Conservation (phyloP, 2,888 invertebrate species). For the Leptopilina drosophilae region DNA sequence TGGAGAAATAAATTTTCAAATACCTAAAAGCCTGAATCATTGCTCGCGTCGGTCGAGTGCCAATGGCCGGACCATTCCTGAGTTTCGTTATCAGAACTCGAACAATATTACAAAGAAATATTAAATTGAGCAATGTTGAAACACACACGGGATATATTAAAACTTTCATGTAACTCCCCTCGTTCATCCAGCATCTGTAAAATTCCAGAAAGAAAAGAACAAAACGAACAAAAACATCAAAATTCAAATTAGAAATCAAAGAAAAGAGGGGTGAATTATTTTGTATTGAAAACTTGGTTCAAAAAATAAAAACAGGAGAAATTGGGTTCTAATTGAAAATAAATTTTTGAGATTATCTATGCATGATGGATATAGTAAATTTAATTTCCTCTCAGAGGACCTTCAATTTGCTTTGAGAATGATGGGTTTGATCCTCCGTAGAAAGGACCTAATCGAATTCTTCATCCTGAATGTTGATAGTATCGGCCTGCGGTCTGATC, state of each 20-base stretch:
- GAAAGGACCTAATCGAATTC: conserved; percentile 48
- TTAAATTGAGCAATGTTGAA: conserved; percentile 88
- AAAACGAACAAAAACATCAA: no score
- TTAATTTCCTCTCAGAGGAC: conserved; percentile 44
- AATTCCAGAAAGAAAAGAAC: background rate
- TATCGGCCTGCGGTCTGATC: conserved; percentile 19
- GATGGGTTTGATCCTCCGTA: conserved; percentile 40
- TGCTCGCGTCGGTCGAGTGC: conserved; percentile 83
- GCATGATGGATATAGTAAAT: conserved; percentile 35
- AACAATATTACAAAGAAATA: conserved; percentile 93
- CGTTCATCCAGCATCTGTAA: conserved; percentile 87
- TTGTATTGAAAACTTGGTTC: no score
- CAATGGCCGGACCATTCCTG: conserved; percentile 84
- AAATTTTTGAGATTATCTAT: conserved; percentile 9
- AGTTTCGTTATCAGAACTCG: conserved; percentile 90
- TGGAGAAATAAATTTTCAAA: conserved; percentile 1
- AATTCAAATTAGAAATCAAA: no score
- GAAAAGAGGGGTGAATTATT: no score
- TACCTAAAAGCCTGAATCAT: conserved; percentile 87
- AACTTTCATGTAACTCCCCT: conserved; percentile 85
- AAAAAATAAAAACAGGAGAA: no score
- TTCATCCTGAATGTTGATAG: conserved; percentile 42
- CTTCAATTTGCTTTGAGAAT: conserved; percentile 44
- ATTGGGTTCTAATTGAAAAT: background rate
- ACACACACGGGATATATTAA: conserved; percentile 87